These are phyloP conservation scores for Zoroaster sp. DNA, from an alignment of 53 echinoderm and acorn worm genomes.

Conservation along the genomic window DNA sequence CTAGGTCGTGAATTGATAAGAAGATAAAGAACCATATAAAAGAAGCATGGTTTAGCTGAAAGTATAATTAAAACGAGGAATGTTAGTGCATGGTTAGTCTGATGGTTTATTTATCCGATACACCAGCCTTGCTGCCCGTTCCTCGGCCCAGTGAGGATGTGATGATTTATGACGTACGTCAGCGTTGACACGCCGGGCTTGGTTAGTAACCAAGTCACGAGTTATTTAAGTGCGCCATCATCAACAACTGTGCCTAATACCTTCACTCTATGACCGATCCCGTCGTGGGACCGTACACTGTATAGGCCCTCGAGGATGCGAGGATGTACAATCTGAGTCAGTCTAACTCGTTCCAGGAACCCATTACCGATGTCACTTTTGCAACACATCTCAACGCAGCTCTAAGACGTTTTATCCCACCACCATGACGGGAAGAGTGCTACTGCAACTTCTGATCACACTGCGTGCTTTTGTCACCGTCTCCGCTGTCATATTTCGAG, in stretches of 20 bases:
- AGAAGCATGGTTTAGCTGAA: no score
- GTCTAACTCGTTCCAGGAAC: background rate
- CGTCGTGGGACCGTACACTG: background rate
- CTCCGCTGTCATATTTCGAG: constrained; percentile 9
- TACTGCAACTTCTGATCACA: background rate
- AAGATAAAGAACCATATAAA: no score
- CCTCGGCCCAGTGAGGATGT: background rate
- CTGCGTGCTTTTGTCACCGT: background rate
- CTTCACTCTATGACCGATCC: background rate
- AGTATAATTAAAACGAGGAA: no score
- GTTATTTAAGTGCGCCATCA: background rate
- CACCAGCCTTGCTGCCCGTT: background rate
- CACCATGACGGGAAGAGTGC: background rate
- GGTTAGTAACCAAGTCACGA: background rate
- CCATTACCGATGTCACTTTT: background rate
- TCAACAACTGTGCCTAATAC: background rate
- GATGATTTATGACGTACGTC: constrained; percentile 11
- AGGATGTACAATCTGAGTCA: background rate
- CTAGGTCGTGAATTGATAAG: no score
- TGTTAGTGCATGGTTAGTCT: no score
- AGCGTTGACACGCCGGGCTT: background rate
- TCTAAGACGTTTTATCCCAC: background rate
- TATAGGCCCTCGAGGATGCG: background rate
- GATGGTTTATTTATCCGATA: no score
- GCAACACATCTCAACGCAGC: background rate